Evolutionary conservation across 2,888 invertebrate genomes (phyloP).

Genomic region (Micropterix aruncella): DNA sequence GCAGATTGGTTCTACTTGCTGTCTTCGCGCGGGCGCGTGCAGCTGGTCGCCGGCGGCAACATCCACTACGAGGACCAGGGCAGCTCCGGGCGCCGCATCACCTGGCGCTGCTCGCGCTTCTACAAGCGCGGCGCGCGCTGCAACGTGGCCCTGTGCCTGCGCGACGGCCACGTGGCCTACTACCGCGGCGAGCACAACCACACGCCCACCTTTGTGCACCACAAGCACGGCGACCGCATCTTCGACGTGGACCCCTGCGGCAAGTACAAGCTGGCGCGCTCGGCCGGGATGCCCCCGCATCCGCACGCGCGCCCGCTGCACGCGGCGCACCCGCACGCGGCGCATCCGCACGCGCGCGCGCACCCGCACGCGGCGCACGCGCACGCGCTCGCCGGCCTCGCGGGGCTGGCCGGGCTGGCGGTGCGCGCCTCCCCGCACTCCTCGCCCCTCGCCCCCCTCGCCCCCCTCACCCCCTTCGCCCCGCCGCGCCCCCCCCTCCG

Average conservation of each 20-base stretch:
- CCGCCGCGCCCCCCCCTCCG: background rate
- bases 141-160: slow-evolving; percentile 6
- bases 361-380: background rate
- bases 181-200: slow-evolving; percentile 6
- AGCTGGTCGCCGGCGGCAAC: slow-evolving; percentile 2
- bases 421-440: background rate
- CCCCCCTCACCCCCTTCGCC: background rate
- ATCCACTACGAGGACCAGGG: slow-evolving; percentile 6
- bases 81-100: slow-evolving; percentile 4
- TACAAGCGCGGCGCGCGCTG: slow-evolving; percentile 6
- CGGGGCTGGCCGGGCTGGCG: background rate
- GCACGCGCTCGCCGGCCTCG: background rate
- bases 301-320: background rate
- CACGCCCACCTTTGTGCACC: slow-evolving; percentile 3
- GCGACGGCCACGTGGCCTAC: slow-evolving; percentile 3
- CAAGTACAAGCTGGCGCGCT: slow-evolving; percentile 4
- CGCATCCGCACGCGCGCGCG: background rate
- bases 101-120: slow-evolving; percentile 7
- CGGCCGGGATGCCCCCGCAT: background rate
- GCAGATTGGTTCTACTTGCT: slow-evolving; percentile 8
- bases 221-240: slow-evolving; percentile 1
- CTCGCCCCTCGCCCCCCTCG: background rate
- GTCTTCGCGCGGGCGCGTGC: slow-evolving; percentile 1
- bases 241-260: slow-evolving; percentile 4
- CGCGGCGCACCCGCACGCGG: background rate